Base-by-base conservation (phyloP, 2,797 vertebrate genomes). In the Leuciscus waleckii region DNA sequence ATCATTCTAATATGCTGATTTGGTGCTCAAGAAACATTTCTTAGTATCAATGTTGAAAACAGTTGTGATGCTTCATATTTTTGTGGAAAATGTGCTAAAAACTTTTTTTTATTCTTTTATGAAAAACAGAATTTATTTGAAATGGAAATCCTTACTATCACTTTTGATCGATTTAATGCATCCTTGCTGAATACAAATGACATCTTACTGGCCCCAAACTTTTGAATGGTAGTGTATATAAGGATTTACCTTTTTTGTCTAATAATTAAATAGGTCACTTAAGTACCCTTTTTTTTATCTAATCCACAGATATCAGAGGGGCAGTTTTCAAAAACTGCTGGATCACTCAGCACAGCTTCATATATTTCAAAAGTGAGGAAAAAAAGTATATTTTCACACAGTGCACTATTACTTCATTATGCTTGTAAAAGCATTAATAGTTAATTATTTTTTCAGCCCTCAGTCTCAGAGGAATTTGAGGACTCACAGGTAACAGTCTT, bases 401-500 rank as follows among this genome's bases (percentile, higher is more conserved):
- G 13, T 43, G 5, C 4, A 29, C 5, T 41, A 8, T 5, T 71
- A 26, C 26, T 73, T 58, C 14, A 41, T 65, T 83, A 11, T 39
- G 8, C 58, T 51, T 37, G 5, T 32, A 56, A 43, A 43, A 17
- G 10, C 29, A 81, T 56, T 13, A 26, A 16, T 54, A 26, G 54
- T 75, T 70, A 11, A n/a, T 86, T 85, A 14, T 91, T 83, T 92
- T 49, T 87, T 75, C 89, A 95, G 93, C 89, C 85, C 87, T 61
- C 76, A 23, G 37, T 73, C 35, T 41, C 54, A 43, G 80, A 82
- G 9, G 93, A 94, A 87, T 49, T 89, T 79, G 41, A 90, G 65
- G 93, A 94, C 21, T 92, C 91, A 1, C 93, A 94, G 94, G 94
- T 94, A 83, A 83, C 41, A 14, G 7, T 79, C 3, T 80, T 17